Evolutionary conservation across 1,140 invertebrate species (phyloP), one percentile per base, ranked within the genome.

Genomic region (Aradophagus sp.): DNA sequence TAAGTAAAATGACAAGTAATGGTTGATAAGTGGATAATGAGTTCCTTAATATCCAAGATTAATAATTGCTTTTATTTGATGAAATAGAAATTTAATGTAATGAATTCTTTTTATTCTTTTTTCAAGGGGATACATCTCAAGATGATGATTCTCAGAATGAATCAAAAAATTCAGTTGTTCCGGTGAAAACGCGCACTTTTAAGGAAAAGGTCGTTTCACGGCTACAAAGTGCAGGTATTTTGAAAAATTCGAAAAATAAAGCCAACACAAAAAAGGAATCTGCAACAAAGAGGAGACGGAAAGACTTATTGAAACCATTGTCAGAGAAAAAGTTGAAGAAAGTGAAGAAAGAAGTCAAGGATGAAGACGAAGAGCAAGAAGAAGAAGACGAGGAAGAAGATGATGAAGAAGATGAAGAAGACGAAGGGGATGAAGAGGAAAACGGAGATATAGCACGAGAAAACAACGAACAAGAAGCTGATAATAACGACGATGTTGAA

Each of bases 221-320:
- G 4, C 77, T 89, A 26, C 82, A 88, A 67, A 89, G 87, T 71
- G 88, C 86, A 4, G 86, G 87, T 26, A 87, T 89, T 5, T 68
- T 89, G 8, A 86, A 89, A 78, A 87, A 87, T 65, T 87, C 89
- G 48, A 90, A 90, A 59, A 87, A 88, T 6, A 50, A 58, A 19
- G 86, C 82, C 3, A 85, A 85, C 53, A 81, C 81, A 1, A 87
- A 89, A 67, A 86, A 88, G 20, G 84, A 87, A 38, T 61, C 89
- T 47, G 71, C 88, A 56, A 84, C 84, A 63, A 84, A 86, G 12
- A 87, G 87, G 59, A 87, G 87, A 74, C 80, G 86, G 47, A 89
- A 89, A 63, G 87, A 87, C 76, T 65, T 89, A 45, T 78, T 89
- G 27, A 89, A 88, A 77, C 84, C 86, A 1, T 63, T 89, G 47